Base-by-base conservation (phyloP, 1,140 invertebrate genomes). In the Nylanderia fulva region DNA sequence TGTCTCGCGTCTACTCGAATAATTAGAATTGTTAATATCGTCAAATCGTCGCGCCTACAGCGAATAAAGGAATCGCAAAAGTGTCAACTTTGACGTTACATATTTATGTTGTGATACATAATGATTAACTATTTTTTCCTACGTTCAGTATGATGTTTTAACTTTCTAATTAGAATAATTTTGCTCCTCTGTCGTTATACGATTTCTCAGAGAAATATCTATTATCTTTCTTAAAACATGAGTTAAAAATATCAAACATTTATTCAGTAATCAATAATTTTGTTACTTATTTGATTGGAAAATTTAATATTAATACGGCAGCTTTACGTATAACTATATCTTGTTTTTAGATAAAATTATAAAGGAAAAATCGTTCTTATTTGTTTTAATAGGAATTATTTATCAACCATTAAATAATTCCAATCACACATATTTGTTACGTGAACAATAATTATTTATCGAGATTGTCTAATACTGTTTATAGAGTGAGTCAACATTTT, bases 11-110 rank as follows among this genome's bases (percentile, higher is more conserved):
- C 39, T 33, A n/a, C 6, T 13, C 36, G 84, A 75, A 85, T 84
- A 74, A 85, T 87, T 89, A 85, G 85, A 85, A 89, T 86, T 85
- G 80, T 89, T 86, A 85, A 89, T n/a, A n/a, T 86, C 61, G 85
- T 21, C 56, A 15, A 4, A 69, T 69, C 48, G 61, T 52, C 29
- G 29, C 45, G 60, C 18, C 42, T 33, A n/a, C n/a, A n/a, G 76
- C 21, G 64, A 80, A 71, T 45, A 71, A 69, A 36, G 29, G 15
- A 54, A 42, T 58, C 7, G 36, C 27, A 56, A 18, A 69, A 56
- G 77, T 63, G 45, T 21, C 11, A 52, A 79, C 7, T 27, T 77
- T 27, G 5, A 52, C 15, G 42, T 64, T 77, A 77, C 39, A 64
- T 8, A 33, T 33, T 69, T 42, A 21, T 7, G 11, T 33, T 33